Percentiles rank a stretch among this genome's conserved stretches.
Conservation (phyloP, 2,797 vertebrate species). For the Falco rusticolus region DNA sequence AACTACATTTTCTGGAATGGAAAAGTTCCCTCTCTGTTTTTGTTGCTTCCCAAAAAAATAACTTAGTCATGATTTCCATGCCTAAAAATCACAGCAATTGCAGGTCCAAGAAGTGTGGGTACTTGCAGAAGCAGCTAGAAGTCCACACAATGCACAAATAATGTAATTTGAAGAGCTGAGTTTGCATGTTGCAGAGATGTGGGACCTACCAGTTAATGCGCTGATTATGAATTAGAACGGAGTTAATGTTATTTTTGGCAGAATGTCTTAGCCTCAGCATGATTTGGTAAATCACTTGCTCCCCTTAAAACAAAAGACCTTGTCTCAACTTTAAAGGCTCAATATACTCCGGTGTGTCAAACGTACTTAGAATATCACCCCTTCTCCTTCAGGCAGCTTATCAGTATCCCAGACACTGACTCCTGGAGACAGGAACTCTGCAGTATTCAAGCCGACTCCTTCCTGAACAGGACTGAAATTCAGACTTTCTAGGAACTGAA, state of each 20-base stretch:
- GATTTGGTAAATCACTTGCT: not conserved
- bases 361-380: not conserved
- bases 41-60: not conserved
- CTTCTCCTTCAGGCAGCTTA: not conserved
- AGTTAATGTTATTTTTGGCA: not conserved
- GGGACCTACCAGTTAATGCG: not conserved
- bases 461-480: not conserved
- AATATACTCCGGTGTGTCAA: not conserved
- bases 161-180: not conserved
- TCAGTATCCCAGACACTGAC: not conserved
- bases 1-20: not conserved
- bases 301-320: conserved; percentile 8
- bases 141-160: not conserved
- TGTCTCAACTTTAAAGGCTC: not conserved
- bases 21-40: accelerated
- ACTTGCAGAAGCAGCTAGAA: not conserved
- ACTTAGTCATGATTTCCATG: not conserved
- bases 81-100: not conserved
- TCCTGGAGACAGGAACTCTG: not conserved
- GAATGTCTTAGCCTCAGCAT: not conserved
- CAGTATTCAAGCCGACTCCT: not conserved
- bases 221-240: not conserved
- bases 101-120: accelerated
- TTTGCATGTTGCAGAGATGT: not conserved
- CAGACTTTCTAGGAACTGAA: not conserved